Evolutionary conservation across 2,888 invertebrate genomes (phyloP).

Genomic region (Rhagophthalmus giganteus): DNA sequence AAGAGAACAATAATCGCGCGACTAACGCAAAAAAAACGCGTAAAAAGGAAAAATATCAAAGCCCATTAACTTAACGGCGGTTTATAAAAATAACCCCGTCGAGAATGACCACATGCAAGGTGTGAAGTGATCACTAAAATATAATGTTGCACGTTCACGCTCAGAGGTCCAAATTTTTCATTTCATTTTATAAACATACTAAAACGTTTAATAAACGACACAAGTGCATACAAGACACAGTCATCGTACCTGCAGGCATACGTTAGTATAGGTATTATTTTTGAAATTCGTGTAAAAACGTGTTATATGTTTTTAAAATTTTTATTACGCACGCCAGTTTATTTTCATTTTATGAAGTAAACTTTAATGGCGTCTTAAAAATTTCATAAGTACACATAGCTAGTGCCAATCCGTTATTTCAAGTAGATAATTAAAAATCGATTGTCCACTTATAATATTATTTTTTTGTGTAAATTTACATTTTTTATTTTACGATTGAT

Average conservation of each 20-base stretch:
- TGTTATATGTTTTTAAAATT: conserved; percentile 11
- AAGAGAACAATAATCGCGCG: no score
- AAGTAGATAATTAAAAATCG: no score
- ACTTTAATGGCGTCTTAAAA: no score
- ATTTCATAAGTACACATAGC: no score
- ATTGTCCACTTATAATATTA: no score
- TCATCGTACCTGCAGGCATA: conserved; percentile 8
- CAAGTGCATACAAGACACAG: conserved; percentile 5
- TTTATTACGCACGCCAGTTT: not conserved
- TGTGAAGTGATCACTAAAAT: conserved; percentile 31
- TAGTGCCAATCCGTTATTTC: no score
- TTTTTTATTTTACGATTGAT: no score
- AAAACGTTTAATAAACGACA: conserved; percentile 16
- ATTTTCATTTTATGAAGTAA: not conserved
- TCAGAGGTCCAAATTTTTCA: conserved; percentile 29
- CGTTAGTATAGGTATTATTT: conserved; percentile 10
- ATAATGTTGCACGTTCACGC: conserved; percentile 28
- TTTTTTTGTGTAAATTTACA: no score
- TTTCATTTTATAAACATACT: conserved; percentile 30
- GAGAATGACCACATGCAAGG: conserved; percentile 31
- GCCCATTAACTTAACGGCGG: no score
- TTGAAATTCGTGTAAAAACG: conserved; percentile 8
- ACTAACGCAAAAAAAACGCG: no score
- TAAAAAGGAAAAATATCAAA: no score
- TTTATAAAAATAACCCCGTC: no score